Conservation (phyloP, 2,888 invertebrate genomes). For the Dynastes grantii region DNA sequence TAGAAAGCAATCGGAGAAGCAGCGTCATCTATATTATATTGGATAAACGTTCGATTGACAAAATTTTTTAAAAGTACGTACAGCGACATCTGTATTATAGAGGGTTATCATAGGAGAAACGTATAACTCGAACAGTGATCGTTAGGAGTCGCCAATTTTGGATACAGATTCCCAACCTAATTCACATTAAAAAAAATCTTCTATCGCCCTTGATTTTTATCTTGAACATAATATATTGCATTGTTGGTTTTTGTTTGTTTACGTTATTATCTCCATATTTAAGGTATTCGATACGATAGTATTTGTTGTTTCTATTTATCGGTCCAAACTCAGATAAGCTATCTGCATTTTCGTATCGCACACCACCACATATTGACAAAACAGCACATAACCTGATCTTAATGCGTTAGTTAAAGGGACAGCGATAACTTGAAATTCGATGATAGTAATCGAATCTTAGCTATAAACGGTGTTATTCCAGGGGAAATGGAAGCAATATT, state of each 20-base stretch:
- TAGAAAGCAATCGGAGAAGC: no score
- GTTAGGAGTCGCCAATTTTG: no score
- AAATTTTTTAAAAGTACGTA: no score
- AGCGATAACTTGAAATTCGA: background rate
- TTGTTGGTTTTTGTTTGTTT: constrained; percentile 19
- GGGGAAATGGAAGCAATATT: background rate
- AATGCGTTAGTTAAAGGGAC: background rate
- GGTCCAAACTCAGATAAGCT: background rate
- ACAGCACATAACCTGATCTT: background rate
- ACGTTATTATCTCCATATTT: constrained; percentile 3
- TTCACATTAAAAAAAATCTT: background rate
- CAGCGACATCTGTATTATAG: no score
- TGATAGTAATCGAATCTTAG: background rate
- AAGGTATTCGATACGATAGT: background rate
- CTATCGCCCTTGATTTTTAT: background rate
- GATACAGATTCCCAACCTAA: no score
- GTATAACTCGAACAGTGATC: no score
- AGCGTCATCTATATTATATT: background rate
- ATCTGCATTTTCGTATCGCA: background rate
- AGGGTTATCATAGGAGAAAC: no score
- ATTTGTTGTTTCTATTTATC: background rate
- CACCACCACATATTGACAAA: background rate
- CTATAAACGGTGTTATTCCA: background rate
- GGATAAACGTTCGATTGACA: no score
- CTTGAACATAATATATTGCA: background rate